Conservation (phyloP, 92 coral and sea anemone genomes). For the Ricordea florida region DNA sequence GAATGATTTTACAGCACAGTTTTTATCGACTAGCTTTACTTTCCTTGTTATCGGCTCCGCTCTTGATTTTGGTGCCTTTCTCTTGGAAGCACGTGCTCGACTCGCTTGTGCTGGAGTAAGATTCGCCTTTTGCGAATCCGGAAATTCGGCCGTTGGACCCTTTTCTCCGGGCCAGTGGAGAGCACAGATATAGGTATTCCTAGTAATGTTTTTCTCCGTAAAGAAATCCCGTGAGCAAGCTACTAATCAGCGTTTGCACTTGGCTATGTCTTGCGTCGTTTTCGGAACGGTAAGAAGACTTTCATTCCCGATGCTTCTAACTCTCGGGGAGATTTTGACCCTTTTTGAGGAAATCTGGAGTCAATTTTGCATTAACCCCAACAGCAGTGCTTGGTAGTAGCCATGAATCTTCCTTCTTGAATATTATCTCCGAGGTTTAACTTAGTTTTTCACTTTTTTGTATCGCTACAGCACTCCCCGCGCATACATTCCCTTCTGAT, state of each 20-base stretch:
- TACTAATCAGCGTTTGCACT: conserved; percentile 29
- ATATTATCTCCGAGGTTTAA: too few species aligned
- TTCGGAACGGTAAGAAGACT: conserved; percentile 52
- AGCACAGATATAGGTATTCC: too few species aligned
- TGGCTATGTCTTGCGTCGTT: conserved; percentile 33
- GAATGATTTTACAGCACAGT: neutral
- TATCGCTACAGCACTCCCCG: too few species aligned
- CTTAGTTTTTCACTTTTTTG: too few species aligned
- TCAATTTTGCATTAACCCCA: too few species aligned
- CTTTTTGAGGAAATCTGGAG: too few species aligned
- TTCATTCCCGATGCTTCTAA: conserved; percentile 24
- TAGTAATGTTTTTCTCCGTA: conserved; percentile 17
- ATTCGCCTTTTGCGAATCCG: conserved; percentile 38
- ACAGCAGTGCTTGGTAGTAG: too few species aligned
- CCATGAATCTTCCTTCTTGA: too few species aligned
- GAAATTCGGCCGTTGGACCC: too few species aligned
- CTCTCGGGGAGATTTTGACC: too few species aligned
- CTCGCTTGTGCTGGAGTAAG: neutral
- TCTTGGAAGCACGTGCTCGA: conserved; percentile 15
- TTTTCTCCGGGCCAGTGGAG: too few species aligned
- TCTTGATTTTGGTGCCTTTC: conserved; percentile 42
- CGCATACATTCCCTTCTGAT: too few species aligned
- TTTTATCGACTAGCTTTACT: conserved; percentile 1
- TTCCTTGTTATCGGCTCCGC: neutral
- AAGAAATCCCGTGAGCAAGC: conserved; percentile 41